These are phyloP conservation scores for Alouatta palliata DNA, from an alignment of 2,113 vertebrate species.

Conservation along the genomic window DNA sequence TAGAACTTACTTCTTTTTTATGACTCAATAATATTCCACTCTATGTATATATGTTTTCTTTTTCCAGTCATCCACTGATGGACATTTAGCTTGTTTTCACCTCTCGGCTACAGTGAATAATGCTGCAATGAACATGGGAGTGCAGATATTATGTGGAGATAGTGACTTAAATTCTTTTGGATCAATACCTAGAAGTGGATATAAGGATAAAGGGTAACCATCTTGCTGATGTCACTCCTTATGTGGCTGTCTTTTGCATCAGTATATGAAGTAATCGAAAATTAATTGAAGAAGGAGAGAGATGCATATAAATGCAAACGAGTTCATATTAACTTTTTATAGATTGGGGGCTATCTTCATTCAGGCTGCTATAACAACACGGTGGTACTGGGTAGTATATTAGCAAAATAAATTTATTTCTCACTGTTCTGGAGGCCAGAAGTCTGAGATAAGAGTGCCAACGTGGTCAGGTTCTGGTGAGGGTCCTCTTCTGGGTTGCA, in stretches of 20 bases:
- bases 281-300: not conserved
- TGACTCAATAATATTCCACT: not conserved
- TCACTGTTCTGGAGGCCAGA: not conserved
- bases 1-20: not conserved
- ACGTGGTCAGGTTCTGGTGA: not conserved
- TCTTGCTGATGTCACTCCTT: not conserved
- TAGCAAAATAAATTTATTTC: not conserved
- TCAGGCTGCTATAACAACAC: not conserved
- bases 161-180: not conserved
- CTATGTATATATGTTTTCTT: not conserved
- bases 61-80: not conserved
- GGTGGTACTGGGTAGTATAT: not conserved
- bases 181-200: not conserved
- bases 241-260: not conserved
- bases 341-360: not conserved
- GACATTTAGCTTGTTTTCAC: not conserved
- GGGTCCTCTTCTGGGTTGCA: not conserved
- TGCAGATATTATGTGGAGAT: not conserved
- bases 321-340: not conserved
- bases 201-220: not conserved
- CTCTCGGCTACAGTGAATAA: not conserved
- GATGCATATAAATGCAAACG: not conserved
- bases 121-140: not conserved
- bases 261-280: not conserved
- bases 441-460: not conserved